Evolutionary conservation across 2,113 vertebrate genomes (phyloP), one percentile per base, ranked within the genome.

Genomic region (Sporophila hypoxantha): DNA sequence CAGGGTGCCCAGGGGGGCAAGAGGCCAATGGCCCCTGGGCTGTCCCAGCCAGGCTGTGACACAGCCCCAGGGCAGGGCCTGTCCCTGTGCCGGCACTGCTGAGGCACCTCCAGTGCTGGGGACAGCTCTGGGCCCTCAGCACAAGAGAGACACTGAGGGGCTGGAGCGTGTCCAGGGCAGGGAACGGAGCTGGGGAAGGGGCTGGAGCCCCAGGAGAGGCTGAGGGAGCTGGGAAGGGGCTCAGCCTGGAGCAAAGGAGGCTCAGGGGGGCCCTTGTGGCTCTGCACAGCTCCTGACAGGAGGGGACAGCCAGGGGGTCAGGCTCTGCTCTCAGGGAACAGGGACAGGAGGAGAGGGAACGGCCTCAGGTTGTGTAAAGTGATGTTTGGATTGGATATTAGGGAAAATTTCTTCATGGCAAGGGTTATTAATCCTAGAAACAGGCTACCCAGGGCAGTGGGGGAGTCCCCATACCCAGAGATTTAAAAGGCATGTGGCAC

Each of bases 361-460:
- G 0, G 8, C 23, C 5, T 22, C 46, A 23, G 4, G 14, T 0
- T 66, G 29, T 0, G 0, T 1, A 30, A 56, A 2, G 14, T 2
- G 3, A 59, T 10, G 39, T 44, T 67, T 44, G 14, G 25, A 3
- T 3, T 15, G 17, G 9, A 3, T 19, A 22, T 42, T 3, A 34
- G 22, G 34, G 26, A 22, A 27, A 42, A n/a, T 21, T 32, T 30
- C 3, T 46, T 60, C 6, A 11, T 13, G 1, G 1, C 6, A 39
- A 67, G 14, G 1, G 5, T 29, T 59, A 8, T 21, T 17, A 37
- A 10, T 7, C 12, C 5, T 7, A 37, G 30, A 17, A 5, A 14
- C 1, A 69, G n/a, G 23, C 41, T 61, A 9, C 2, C 10, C 27
- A 21, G n/a, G 10, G 14, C 6, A 11, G 20, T 4, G 17, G 2